Conservation (phyloP, 1,140 invertebrate genomes). For the Drosophila grimshawi region DNA sequence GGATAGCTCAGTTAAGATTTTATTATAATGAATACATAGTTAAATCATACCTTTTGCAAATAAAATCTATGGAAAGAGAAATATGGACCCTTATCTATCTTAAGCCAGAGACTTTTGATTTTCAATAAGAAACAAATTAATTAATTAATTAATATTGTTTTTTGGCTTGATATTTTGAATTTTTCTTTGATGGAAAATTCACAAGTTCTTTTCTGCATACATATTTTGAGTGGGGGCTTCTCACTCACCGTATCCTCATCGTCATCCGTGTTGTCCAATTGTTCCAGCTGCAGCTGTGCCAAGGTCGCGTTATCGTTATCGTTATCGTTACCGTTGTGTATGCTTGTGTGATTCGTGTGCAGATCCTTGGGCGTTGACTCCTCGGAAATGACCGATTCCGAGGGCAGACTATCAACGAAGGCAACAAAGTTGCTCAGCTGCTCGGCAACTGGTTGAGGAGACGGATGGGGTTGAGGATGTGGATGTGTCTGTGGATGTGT, state of each 20-base stretch:
- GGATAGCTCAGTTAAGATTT: too few relatives aligned
- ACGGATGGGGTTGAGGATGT: neutral
- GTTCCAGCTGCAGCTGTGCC: constrained; percentile 48
- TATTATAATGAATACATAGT: too few relatives aligned
- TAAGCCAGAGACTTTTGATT: too few relatives aligned
- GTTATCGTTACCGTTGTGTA: constrained; percentile 18
- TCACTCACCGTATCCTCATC: constrained; percentile 82
- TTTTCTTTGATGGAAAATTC: too few relatives aligned
- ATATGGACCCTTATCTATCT: too few relatives aligned
- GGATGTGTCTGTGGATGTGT: neutral
- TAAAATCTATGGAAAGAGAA: too few relatives aligned
- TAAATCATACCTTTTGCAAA: too few relatives aligned
- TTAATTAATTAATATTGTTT: too few relatives aligned
- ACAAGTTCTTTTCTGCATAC: too few relatives aligned
- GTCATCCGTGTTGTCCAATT: constrained; percentile 72
- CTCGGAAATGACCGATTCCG: constrained; percentile 79
- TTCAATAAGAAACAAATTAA: too few relatives aligned
- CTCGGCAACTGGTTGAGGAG: neutral
- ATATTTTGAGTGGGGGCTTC: too few relatives aligned
- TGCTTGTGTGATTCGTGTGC: constrained; percentile 40
- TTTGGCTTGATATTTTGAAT: too few relatives aligned
- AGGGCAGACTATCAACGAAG: constrained; percentile 77
- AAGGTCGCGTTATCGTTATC: constrained; percentile 7
- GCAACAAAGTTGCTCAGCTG: constrained; percentile 55
- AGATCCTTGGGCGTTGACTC: constrained; percentile 80